A percentile compares a stretch with the other conserved stretches of the same genome.
Conservation (phyloP, 2,888 invertebrate genomes). For the Alsophila aescularia region DNA sequence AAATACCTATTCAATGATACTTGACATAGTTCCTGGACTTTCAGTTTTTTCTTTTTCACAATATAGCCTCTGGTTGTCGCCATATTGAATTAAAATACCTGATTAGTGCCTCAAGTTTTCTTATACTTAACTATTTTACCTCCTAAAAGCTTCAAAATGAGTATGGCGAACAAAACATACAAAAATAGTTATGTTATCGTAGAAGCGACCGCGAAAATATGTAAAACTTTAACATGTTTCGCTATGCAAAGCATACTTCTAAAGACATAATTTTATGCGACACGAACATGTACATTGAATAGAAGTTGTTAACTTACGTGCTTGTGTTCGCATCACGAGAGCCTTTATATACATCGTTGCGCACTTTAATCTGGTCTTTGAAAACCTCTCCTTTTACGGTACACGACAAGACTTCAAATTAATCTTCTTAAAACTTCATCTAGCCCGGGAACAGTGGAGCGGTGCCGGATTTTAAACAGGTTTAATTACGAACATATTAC, state of each 20-base stretch:
- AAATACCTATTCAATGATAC: too few relatives aligned
- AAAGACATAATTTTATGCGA: constrained; percentile 45
- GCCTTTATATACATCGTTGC: constrained; percentile 51
- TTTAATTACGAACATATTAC: constrained; percentile 16
- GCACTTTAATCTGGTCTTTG: constrained; percentile 53
- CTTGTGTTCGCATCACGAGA: constrained; percentile 30
- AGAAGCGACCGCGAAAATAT: not conserved
- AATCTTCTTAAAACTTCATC: constrained; percentile 42
- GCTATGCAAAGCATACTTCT: constrained; percentile 35
- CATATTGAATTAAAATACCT: too few relatives aligned
- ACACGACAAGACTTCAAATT: constrained; percentile 43
- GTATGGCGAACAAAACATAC: not conserved
- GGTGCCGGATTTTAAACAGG: constrained; percentile 16
- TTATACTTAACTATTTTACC: constrained; percentile 8
- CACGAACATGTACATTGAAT: constrained; percentile 44
- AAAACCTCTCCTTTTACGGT: constrained; percentile 43
- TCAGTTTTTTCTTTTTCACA: too few relatives aligned
- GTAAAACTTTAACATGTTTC: constrained; percentile 37
- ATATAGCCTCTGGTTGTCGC: too few relatives aligned
- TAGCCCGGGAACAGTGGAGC: constrained; percentile 11
- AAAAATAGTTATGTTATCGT: constrained; percentile 8
- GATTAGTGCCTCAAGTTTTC: too few relatives aligned
- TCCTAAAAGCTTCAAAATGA: constrained; percentile 4
- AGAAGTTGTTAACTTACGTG: constrained; percentile 36
- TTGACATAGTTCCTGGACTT: too few relatives aligned